Base-by-base conservation (phyloP, 1,140 invertebrate genomes). In the Halotydeus destructor region DNA sequence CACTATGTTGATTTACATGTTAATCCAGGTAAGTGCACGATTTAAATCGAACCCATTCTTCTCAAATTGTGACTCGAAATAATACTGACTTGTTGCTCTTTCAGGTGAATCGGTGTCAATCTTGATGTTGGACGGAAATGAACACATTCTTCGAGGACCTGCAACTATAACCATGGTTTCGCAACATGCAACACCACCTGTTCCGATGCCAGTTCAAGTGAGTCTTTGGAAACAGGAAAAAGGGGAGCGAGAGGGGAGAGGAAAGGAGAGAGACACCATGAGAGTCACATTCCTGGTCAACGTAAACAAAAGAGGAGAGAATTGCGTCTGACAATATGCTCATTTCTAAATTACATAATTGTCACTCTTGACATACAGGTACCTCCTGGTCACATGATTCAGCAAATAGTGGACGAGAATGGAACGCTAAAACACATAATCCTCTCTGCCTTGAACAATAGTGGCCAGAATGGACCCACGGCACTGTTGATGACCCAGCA, bases 351-450 rank as follows among this genome's bases (percentile, higher is more conserved):
- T 19, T 9, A 16, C 19, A 28, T 28, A 28, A 28, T 28, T n/a
- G 27, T 8, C 14, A 9, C 11, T 26, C 19, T 4, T 44, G n/a
- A 3, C 32, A 12, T 12, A 24, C 39, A 45, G 46, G 78, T 84
- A 46, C 81, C 81, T 23, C 78, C 76, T 28, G 82, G 81, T 55
- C 82, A 76, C 65, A 70, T 86, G 60, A 73, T 86, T 48, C 79
- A 81, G 58, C 81, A 81, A 57, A 80, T 86, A 51, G 71, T 86
- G 48, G 82, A 86, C 60, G 82, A 86, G 59, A 76, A 69, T 57
- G 78, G 78, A 40, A 76, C 77, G 42, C 66, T 88, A 49, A 69
- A 78, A 28, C 81, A 85, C 60, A 79, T 84, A 50, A 75, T 86
- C n/a, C 23, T 39, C 18, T 39, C 38, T 4, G 38, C 38, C 5